phyloP scores from a whole-genome alignment of 2,113 vertebrate genomes.

The Tachycineta bicolor region DNA sequence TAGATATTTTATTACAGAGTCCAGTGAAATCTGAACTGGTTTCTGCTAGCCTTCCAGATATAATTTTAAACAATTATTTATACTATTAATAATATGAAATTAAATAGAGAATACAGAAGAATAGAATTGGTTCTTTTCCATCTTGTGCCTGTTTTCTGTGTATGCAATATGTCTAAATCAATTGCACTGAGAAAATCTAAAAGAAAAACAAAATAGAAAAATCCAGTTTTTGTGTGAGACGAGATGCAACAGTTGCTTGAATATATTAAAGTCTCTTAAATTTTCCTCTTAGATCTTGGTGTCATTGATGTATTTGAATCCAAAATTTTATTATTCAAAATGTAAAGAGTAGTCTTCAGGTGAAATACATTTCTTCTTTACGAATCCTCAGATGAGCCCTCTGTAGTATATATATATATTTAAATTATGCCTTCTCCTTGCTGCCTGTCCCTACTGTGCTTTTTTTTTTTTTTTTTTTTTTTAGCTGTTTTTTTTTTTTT shows the following conservation, averaged over 20 bases:
- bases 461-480: neutral
- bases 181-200: neutral
- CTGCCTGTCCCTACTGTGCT: fast-evolving
- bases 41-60: neutral
- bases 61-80: neutral
- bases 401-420: no score
- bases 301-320: neutral
- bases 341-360: neutral
- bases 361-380: neutral
- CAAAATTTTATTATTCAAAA: neutral
- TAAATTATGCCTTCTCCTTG: neutral
- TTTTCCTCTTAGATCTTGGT: neutral
- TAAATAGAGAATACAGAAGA: neutral
- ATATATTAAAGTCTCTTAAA: neutral
- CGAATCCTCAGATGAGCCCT: neutral
- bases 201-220: neutral
- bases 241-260: neutral
- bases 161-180: neutral
- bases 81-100: neutral
- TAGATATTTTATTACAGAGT: neutral
- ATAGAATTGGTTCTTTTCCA: neutral
- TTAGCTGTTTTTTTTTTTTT: no score
- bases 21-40: neutral
- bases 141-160: neutral
- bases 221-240: neutral